Conservation (phyloP, 2,888 invertebrate genomes). For the Neocrepidodera transversa region DNA sequence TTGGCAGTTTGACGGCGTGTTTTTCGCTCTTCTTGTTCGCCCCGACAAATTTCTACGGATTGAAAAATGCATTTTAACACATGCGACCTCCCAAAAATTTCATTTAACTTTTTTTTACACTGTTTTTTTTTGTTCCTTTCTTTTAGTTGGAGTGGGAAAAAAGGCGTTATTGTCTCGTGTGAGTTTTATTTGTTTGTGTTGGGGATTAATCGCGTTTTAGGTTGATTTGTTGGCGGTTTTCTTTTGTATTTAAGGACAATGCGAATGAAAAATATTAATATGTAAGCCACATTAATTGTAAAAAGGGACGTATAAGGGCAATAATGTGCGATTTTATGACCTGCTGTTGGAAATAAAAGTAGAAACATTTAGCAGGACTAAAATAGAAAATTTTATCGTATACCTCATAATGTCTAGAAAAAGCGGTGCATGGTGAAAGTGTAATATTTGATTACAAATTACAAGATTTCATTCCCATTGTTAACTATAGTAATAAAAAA, state of each 20-base stretch:
- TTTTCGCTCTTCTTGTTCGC: constrained; percentile 36
- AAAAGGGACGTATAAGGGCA: neutral
- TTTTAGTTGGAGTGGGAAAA: constrained; percentile 18
- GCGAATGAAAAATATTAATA: neutral
- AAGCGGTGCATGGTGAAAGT: too few species aligned
- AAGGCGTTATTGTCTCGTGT: neutral
- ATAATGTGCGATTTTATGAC: neutral
- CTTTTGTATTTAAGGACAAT: constrained; percentile 12
- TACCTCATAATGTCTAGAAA: too few species aligned
- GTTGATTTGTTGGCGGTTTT: constrained; percentile 12
- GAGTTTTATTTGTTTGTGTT: constrained; percentile 4
- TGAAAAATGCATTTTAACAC: constrained; percentile 51
- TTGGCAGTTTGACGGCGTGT: constrained; percentile 58
- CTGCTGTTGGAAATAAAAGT: too few species aligned
- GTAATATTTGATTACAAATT: too few species aligned
- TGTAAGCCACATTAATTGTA: constrained; percentile 1
- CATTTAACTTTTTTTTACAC: constrained; percentile 43
- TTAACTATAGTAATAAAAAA: too few species aligned
- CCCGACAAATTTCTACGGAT: constrained; percentile 39
- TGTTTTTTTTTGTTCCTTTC: constrained; percentile 38
- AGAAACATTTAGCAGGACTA: too few species aligned
- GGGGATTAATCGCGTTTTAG: constrained; percentile 1
- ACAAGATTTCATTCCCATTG: too few species aligned
- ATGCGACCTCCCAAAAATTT: constrained; percentile 48
- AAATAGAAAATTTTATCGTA: too few species aligned